These are phyloP conservation scores for Holcopasites calliopsidis DNA, from an alignment of 1,140 invertebrate species.

Conservation along the genomic window DNA sequence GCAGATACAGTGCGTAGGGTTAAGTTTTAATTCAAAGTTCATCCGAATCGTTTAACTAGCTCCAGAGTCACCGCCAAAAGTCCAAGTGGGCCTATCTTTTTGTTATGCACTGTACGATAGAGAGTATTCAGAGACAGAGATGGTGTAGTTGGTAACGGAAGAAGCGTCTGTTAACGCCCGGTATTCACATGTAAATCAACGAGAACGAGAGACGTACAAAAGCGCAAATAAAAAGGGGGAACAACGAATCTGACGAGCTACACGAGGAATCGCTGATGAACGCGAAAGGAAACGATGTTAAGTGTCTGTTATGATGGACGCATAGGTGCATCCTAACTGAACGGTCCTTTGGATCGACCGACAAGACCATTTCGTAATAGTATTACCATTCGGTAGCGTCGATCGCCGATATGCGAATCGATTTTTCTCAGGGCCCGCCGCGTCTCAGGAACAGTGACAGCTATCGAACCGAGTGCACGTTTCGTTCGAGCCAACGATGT, in stretches of 20 bases:
- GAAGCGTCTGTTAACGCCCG: conserved; percentile 75
- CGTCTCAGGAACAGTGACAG: conserved; percentile 22
- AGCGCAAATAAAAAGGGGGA: neutral
- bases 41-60: too few relatives aligned
- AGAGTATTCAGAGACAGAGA: conserved; percentile 40
- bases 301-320: conserved; percentile 42
- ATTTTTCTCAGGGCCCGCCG: conserved; percentile 25
- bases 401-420: conserved; percentile 27
- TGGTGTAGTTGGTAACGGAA: conserved; percentile 65
- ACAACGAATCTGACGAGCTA: neutral
- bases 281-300: neutral
- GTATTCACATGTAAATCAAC: conserved; percentile 77
- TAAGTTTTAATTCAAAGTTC: too few relatives aligned
- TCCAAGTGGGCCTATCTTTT: too few relatives aligned
- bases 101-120: too few relatives aligned
- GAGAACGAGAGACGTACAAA: conserved; percentile 29
- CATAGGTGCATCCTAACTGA: conserved; percentile 18
- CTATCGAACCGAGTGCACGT: conserved; percentile 13
- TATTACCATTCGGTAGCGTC: conserved; percentile 5
- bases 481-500: neutral
- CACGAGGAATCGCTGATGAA: neutral
- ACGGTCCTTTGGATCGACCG: neutral
- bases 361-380: neutral
- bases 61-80: too few relatives aligned
- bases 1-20: too few relatives aligned